These are phyloP conservation scores for Patiria pectinifera DNA, from an alignment of 53 echinoderm and acorn worm species.

Conservation along the genomic window DNA sequence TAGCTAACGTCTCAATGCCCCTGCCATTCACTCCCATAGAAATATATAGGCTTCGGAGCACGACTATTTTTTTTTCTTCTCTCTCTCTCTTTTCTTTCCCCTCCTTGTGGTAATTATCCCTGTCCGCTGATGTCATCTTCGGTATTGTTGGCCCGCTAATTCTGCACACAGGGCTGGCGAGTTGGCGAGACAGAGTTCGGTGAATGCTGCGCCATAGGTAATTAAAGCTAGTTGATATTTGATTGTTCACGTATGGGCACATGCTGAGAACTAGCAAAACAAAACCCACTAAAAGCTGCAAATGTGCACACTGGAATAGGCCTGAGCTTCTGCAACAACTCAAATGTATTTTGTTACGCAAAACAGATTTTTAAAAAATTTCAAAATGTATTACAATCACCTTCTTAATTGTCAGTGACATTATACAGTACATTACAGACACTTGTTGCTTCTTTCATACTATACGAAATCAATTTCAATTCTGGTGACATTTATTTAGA, in stretches of 20 bases:
- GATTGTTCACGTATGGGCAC: background rate
- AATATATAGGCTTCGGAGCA: background rate
- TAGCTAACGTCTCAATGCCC: conserved; percentile 7
- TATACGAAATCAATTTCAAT: too few species aligned
- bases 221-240: background rate
- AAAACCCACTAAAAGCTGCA: background rate
- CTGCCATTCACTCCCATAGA: conserved; percentile 29
- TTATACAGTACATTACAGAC: too few species aligned
- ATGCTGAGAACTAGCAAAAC: background rate
- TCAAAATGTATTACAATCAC: too few species aligned
- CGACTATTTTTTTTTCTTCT: background rate
- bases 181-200: background rate
- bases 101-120: conserved; percentile 26
- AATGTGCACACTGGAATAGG: too few species aligned
- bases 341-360: too few species aligned
- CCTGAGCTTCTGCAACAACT: too few species aligned
- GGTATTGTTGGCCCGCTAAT: conserved; percentile 7
- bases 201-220: background rate
- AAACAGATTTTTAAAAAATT: too few species aligned
- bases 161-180: background rate
- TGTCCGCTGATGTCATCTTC: conserved; percentile 42
- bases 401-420: too few species aligned
- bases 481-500: too few species aligned
- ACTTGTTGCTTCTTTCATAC: too few species aligned
- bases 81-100: background rate